phyloP scores from a whole-genome alignment of 2,888 invertebrate genomes.

The Agrochola lychnidis region DNA sequence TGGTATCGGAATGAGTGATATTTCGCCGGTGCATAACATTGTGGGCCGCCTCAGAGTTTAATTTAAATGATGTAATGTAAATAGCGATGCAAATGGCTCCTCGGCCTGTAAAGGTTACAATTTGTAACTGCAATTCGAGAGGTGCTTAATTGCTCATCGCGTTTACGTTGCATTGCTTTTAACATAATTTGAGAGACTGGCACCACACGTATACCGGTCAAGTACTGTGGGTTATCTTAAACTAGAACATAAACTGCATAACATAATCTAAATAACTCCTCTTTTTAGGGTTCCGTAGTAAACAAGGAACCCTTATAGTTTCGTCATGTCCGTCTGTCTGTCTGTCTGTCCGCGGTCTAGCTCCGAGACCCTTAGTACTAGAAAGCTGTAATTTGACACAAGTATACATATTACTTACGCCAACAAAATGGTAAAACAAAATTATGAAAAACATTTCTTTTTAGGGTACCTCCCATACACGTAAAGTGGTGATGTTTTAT shows the following conservation, averaged over 20 bases:
- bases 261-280: conserved; percentile 8
- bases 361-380: too few relatives aligned
- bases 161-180: conserved; percentile 36
- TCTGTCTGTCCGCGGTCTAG: too few relatives aligned
- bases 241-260: conserved; percentile 30
- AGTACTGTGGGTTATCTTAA: conserved; percentile 20
- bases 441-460: too few relatives aligned
- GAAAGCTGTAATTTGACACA: too few relatives aligned
- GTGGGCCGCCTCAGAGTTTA: conserved; percentile 34
- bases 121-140: conserved; percentile 56
- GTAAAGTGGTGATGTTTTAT: too few relatives aligned
- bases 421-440: too few relatives aligned
- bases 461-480: too few relatives aligned
- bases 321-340: too few relatives aligned
- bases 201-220: conserved; percentile 17
- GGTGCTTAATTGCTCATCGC: conserved; percentile 47
- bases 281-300: too few relatives aligned
- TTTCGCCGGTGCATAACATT: conserved; percentile 25
- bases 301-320: too few relatives aligned
- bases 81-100: conserved; percentile 53
- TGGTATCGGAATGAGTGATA: conserved; percentile 34
- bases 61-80: conserved; percentile 58
- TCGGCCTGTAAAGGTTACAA: conserved; percentile 53
- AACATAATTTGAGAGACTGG: conserved; percentile 27
- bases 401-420: too few relatives aligned